Percentiles rank a stretch among this genome's conserved stretches.
Conservation (phyloP, 1,140 invertebrate genomes). For the Cepaea nemoralis region DNA sequence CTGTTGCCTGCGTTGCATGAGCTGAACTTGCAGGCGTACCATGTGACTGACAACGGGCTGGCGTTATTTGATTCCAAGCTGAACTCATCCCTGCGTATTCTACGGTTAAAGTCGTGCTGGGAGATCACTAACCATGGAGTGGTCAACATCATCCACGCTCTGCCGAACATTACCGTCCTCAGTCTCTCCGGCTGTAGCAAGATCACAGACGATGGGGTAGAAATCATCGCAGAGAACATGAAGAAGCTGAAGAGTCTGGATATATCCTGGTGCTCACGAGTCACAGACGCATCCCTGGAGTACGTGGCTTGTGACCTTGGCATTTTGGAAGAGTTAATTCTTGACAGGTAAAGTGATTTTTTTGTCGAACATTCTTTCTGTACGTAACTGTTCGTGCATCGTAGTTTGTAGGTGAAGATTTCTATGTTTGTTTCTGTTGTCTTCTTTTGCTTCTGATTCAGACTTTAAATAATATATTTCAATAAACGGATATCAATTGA, state of each 20-base stretch:
- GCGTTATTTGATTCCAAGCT: constrained; percentile 94
- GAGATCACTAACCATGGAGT: constrained; percentile 96
- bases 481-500: no score
- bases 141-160: constrained; percentile 92
- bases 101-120: constrained; percentile 94
- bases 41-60: constrained; percentile 94
- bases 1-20: constrained; percentile 91
- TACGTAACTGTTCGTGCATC: no score
- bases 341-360: constrained; percentile 83
- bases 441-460: no score
- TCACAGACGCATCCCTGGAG: constrained; percentile 94
- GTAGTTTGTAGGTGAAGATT: no score
- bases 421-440: no score
- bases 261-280: constrained; percentile 94
- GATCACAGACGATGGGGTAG: constrained; percentile 94
- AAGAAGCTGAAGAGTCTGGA: constrained; percentile 88
- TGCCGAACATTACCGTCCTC: constrained; percentile 91
- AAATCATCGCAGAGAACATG: constrained; percentile 93
- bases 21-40: constrained; percentile 92
- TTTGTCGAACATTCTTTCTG: not conserved
- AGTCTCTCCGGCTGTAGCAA: constrained; percentile 95
- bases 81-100: constrained; percentile 86
- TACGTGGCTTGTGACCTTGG: constrained; percentile 97
- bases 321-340: constrained; percentile 89
- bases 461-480: no score